Base-by-base conservation (phyloP, 2,888 invertebrate genomes). In the Lasius fuliginosus region DNA sequence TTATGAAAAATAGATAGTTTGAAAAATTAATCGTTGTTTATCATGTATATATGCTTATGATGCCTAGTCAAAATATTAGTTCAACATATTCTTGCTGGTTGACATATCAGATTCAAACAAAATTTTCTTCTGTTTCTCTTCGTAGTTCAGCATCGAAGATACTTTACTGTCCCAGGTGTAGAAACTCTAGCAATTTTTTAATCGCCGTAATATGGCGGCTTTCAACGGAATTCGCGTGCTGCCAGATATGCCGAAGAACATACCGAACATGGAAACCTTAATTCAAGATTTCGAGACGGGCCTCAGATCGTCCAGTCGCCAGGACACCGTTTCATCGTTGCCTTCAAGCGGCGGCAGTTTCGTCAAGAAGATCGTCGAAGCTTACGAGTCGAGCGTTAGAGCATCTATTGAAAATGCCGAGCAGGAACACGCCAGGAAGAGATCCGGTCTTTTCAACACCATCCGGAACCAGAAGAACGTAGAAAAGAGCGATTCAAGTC, bases 291-390 rank as follows among this genome's bases (percentile, higher is more conserved):
- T 93, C 79, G 93, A 92, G 62, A 86, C 40, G 23, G 88, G 86
- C 6, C 92, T 86, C 62, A 68, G 11, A 64, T 33, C n/a, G 33
- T n/a, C 42, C 11, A 33, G 9, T 15, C 46, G 15, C 11, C 64
- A 15, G 33, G 12, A 33, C 15, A 15, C 5, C 33, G 23, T 15
- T 53, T 53, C 53, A 18, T 56, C 56, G 56, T 56, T 56, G 53
- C n/a, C 12, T 56, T 68, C 23, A 40, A 42, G n/a, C 40, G 18
- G 40, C 40, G 87, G 86, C 2, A 92, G 89, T 67, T 93, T 92
- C 27, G 94, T 94, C 0, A 93, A 90, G 84, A 92, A 88, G 56
- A 90, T 94, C n/a, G 92, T 94, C 6, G 92, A 92, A 0, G 92
- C 91, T 3, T 92, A 92, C 56, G 94, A 94, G 64, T 88, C 90